phyloP scores from a whole-genome alignment of 2,113 vertebrate species.

The Ammodytes marinus region DNA sequence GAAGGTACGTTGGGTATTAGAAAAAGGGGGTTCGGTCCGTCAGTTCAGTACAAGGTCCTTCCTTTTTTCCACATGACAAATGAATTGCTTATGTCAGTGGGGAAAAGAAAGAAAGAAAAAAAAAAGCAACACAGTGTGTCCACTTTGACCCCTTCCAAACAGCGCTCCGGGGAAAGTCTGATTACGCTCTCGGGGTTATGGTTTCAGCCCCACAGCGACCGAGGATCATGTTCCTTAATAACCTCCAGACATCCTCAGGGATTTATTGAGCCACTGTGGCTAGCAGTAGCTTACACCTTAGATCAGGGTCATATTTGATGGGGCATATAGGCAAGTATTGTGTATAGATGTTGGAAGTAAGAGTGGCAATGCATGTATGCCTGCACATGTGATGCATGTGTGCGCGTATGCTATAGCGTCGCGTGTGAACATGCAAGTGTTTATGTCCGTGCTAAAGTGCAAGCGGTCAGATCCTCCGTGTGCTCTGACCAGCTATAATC shows the following conservation, averaged over 20 bases:
- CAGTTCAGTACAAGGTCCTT: conserved; percentile 37
- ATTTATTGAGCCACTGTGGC: conserved; percentile 60
- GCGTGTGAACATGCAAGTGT: conserved; percentile 40
- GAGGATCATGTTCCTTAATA: conserved; percentile 72
- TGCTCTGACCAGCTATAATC: conserved; percentile 54
- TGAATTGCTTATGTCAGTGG: conserved; percentile 50
- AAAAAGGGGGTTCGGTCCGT: conserved; percentile 24
- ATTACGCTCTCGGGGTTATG: conserved; percentile 50
- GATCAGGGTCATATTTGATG: conserved; percentile 67
- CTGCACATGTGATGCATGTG: conserved; percentile 47
- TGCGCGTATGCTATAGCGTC: neutral
- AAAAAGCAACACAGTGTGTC: conserved; percentile 59
- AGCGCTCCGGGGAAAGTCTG: conserved; percentile 45
- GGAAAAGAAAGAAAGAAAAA: conserved; percentile 27
- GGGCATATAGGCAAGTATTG: conserved; percentile 34
- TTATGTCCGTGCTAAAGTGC: conserved; percentile 41
- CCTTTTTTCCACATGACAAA: conserved; percentile 65
- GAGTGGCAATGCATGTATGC: conserved; percentile 4
- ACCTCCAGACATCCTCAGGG: conserved; percentile 57
- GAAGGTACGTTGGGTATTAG: conserved; percentile 23
- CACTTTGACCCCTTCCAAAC: conserved; percentile 65
- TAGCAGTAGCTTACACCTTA: conserved; percentile 32
- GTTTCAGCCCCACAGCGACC: conserved; percentile 36
- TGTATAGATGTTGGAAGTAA: conserved; percentile 10
- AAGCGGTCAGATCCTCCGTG: conserved; percentile 45